phyloP scores from a whole-genome alignment of 2,888 invertebrate genomes.

The Trisateles emortualis region DNA sequence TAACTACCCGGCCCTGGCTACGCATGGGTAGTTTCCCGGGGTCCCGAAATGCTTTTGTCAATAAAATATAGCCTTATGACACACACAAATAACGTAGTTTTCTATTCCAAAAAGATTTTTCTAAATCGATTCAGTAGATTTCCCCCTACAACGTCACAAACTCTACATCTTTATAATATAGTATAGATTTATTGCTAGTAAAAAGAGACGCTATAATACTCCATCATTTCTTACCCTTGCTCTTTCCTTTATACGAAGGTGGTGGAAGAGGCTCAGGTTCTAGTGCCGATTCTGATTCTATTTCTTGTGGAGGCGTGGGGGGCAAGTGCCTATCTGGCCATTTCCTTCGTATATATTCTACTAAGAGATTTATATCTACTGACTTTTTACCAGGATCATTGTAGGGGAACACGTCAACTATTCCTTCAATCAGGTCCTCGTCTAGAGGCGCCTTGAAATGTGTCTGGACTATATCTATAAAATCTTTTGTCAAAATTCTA shows the following conservation, averaged over 20 bases:
- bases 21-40: too few species aligned
- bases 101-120: too few species aligned
- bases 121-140: too few species aligned
- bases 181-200: too few species aligned
- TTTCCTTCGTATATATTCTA: constrained; percentile 65
- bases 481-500: constrained; percentile 54
- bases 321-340: constrained; percentile 72
- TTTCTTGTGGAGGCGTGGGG: constrained; percentile 63
- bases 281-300: too few species aligned
- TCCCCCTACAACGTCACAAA: too few species aligned
- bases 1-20: too few species aligned
- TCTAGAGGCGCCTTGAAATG: constrained; percentile 53
- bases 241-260: neutral
- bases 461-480: constrained; percentile 18
- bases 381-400: constrained; percentile 51
- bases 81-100: too few species aligned
- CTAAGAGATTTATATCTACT: constrained; percentile 56
- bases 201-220: too few species aligned
- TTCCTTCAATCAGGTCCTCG: constrained; percentile 57
- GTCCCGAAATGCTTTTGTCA: too few species aligned
- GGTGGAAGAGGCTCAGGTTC: constrained; percentile 10
- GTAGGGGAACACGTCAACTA: constrained; percentile 58
- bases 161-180: too few species aligned
- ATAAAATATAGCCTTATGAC: too few species aligned
- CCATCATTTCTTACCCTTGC: neutral